Evolutionary conservation across 2,888 invertebrate species (phyloP).

Genomic region (Philonicus albiceps): DNA sequence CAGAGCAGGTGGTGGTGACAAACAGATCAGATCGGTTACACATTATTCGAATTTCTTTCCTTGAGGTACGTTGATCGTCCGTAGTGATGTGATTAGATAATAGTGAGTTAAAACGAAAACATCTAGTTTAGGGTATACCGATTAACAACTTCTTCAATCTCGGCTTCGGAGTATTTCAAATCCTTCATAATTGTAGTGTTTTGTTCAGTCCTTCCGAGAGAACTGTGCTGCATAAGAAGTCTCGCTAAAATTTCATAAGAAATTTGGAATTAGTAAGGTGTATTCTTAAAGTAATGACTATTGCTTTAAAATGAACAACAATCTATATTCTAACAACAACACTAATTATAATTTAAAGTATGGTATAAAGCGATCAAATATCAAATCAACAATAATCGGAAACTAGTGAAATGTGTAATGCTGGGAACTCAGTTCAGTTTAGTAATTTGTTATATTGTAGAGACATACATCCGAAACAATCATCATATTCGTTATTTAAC

Average conservation of each 20-base stretch:
- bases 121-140: neutral
- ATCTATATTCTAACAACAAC: too few relatives aligned
- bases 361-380: too few relatives aligned
- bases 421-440: neutral
- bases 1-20: slow-evolving; percentile 28
- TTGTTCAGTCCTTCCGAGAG: neutral
- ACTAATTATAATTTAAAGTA: too few relatives aligned
- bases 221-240: neutral
- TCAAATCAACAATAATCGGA: neutral
- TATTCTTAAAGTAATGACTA: neutral
- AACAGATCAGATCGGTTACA: slow-evolving; percentile 26
- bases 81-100: neutral
- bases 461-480: too few relatives aligned
- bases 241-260: too few relatives aligned
- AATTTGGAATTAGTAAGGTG: neutral
- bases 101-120: neutral
- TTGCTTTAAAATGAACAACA: neutral
- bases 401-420: neutral
- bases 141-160: neutral
- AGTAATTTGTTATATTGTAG: too few relatives aligned
- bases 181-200: neutral
- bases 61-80: slow-evolving; percentile 3
- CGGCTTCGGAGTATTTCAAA: neutral
- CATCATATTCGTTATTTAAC: neutral
- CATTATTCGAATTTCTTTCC: slow-evolving; percentile 6